Evolutionary conservation across 1,140 invertebrate species (phyloP).

Genomic region (Musca domestica): DNA sequence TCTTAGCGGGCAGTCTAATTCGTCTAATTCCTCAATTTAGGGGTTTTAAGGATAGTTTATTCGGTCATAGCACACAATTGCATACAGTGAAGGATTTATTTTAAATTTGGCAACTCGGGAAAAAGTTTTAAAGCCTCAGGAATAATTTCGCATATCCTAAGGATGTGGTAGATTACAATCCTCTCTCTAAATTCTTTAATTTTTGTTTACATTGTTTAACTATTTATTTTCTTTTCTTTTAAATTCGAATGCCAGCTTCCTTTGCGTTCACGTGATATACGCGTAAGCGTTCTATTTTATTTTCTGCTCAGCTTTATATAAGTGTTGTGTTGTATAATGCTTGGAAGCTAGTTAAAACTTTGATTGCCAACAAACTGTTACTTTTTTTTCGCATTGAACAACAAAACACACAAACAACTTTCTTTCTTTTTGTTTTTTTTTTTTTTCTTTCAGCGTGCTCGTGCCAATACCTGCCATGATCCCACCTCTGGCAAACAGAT

Average conservation of each 20-base stretch:
- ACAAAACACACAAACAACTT: background rate
- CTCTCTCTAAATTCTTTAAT: too few species aligned
- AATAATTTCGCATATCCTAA: too few species aligned
- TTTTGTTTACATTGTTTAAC: too few species aligned
- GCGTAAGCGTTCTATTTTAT: conserved; percentile 42
- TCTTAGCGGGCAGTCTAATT: too few species aligned
- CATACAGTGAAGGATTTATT: too few species aligned
- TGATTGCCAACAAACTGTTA: conserved; percentile 5
- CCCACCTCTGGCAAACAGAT: conserved; percentile 59
- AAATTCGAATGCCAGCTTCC: conserved; percentile 37
- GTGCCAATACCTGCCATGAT: conserved; percentile 66
- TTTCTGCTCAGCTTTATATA: background rate
- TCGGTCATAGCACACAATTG: too few species aligned
- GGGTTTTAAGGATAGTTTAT: too few species aligned
- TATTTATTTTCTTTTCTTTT: conserved; percentile 31
- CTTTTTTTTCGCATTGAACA: background rate
- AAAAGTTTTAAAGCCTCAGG: too few species aligned
- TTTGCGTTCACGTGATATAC: conserved; percentile 47
- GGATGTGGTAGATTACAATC: too few species aligned
- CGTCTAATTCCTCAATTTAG: too few species aligned
- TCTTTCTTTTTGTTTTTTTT: background rate
- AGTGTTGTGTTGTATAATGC: too few species aligned
- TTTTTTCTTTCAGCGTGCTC: conserved; percentile 45
- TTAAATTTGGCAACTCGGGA: too few species aligned
- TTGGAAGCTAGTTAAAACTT: background rate